A percentile compares a stretch with the other conserved stretches of the same genome.
Evolutionary conservation across 2,888 invertebrate species (phyloP).

Genomic region (Monoplex corrugatus): DNA sequence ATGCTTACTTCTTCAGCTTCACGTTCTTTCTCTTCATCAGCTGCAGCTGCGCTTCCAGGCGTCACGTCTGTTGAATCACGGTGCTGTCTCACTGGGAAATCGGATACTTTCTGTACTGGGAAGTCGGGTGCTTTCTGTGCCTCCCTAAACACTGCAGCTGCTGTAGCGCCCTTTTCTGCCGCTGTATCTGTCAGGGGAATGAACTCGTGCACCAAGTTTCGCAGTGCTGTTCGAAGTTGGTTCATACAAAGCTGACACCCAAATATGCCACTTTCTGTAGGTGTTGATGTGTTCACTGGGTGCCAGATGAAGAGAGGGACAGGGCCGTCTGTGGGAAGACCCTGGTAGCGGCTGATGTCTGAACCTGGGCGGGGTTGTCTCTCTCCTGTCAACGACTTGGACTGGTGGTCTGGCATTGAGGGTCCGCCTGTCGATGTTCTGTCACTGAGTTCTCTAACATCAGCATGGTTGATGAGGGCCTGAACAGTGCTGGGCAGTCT

Average conservation of each 20-base stretch:
- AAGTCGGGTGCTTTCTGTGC: neutral
- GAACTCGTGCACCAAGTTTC: neutral
- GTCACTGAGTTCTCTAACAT: neutral
- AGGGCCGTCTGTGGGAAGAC: slow-evolving; percentile 40
- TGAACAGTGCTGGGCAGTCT: slow-evolving; percentile 35
- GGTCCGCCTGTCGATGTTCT: neutral
- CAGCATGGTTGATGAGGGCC: slow-evolving; percentile 19
- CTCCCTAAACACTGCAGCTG: neutral
- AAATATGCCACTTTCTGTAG: neutral
- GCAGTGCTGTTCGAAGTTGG: neutral
- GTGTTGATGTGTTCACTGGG: neutral
- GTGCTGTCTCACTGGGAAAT: neutral
- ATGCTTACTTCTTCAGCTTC: neutral
- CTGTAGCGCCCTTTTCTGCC: neutral
- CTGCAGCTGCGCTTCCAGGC: neutral
- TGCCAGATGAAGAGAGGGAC: slow-evolving; percentile 41
- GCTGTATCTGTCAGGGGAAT: neutral
- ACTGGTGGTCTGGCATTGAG: neutral
- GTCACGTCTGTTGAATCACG: neutral
- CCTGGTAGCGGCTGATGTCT: slow-evolving; percentile 25
- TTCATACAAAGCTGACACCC: neutral
- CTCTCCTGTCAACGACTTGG: neutral
- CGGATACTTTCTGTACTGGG: too few species aligned
- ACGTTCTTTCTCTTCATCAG: neutral
- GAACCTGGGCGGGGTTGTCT: neutral